Evolutionary conservation across 2,797 vertebrate species (phyloP), one percentile per base, ranked within the genome.

Genomic region (Cynodonichthys magdalenae): DNA sequence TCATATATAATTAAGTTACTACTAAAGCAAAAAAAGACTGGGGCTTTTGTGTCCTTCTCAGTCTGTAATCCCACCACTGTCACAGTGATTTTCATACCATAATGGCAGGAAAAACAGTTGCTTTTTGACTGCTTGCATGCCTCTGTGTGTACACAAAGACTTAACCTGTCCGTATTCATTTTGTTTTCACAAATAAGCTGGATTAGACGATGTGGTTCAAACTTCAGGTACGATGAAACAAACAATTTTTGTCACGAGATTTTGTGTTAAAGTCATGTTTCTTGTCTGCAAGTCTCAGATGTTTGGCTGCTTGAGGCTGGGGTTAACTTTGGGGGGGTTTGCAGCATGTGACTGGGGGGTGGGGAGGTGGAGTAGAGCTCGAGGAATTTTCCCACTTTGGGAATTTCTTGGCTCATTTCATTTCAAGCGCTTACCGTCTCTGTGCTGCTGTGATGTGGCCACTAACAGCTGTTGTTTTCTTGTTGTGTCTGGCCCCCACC

Each of bases 281-380:
- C 17, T 39, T 52, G 29, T 12, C 59, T 73, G 42, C 45, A 36
- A 0, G 44, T 20, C 31, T 7, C 17, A n/a, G 56, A 28, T 63
- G 53, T 63, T 19, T 41, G n/a, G 59, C 14, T 66, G 27, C n/a
- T 19, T 39, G 6, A 9, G 20, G 12, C 55, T 18, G 7, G 48
- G n/a, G 52, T 24, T 10, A 66, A 31, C 18, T 24, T 28, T 28
- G 20, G 42, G 54, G 54, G 39, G 24, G 34, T 27, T 59, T 39
- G 44, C 36, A 7, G 84, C 90, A 92, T 92, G 89, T 92, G 89
- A 92, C 85, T 64, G 52, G 27, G n/a, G 24, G 62, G 42, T 53
- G 53, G 1, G 2, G 10, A 11, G 20, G 20, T 36, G 1, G 17
- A 29, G 15, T 56, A 46, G 66, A 66, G 69, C 82, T 63, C 71